Conservation (phyloP, 2,113 vertebrate species). For the Oncorhynchus clarkii region DNA sequence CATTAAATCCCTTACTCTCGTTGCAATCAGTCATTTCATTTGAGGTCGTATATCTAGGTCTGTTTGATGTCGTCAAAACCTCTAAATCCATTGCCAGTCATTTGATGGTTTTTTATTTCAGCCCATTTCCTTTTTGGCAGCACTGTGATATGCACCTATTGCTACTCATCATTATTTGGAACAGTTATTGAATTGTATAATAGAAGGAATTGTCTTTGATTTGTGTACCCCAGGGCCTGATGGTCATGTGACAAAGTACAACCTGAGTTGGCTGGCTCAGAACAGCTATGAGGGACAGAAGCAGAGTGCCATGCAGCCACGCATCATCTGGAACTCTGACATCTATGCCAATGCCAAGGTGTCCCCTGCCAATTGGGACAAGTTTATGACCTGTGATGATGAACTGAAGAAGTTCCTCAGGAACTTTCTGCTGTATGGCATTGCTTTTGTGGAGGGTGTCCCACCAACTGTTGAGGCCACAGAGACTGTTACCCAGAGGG, state of each 20-base stretch:
- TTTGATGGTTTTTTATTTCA: no score
- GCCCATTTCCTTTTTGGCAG: no score
- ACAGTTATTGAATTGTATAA: not conserved
- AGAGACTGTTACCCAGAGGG: conserved; percentile 72
- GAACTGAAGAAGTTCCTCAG: conserved; percentile 85
- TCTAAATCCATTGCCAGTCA: no score
- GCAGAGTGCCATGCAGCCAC: conserved; percentile 73
- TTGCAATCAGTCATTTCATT: no score
- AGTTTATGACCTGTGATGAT: conserved; percentile 81
- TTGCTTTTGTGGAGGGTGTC: conserved; percentile 88
- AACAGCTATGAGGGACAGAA: conserved; percentile 88
- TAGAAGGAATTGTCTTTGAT: not conserved
- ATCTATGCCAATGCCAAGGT: conserved; percentile 78
- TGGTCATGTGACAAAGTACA: conserved; percentile 83
- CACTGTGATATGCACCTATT: no score
- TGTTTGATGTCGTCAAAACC: no score
- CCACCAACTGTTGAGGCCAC: conserved; percentile 85
- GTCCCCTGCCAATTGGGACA: conserved; percentile 71
- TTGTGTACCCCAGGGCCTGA: conserved; percentile 78
- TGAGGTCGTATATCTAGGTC: no score
- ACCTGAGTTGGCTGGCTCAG: conserved; percentile 82
- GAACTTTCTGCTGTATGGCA: conserved; percentile 85
- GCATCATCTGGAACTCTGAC: conserved; percentile 83
- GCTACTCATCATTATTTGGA: not conserved
- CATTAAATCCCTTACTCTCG: no score